Base-by-base conservation (phyloP, 2,888 invertebrate species). In the Endotricha flammealis region DNA sequence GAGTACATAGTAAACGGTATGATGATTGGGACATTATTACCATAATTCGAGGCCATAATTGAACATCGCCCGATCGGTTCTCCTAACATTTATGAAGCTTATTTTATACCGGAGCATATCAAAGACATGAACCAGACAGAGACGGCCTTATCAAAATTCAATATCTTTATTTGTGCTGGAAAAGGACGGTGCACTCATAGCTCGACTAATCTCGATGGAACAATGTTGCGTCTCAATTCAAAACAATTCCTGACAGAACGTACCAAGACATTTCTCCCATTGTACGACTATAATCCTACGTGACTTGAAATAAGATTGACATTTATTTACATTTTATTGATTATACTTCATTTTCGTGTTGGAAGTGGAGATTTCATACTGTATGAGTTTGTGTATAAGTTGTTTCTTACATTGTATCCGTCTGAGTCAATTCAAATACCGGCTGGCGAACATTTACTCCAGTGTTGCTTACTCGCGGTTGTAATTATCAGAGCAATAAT, bases 91-190 rank as follows among this genome's bases (percentile, higher is more conserved):
- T 58, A 59, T 49, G 44, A 42, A 58, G 57, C 51, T 57, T 55
- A 57, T 54, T 65, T 64, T 62, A 53, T 56, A 61, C 48, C 57
- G 50, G 44, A 50, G 42, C 50, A 52, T 66, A 61, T 64, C 53
- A 58, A 64, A 64, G 58, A 54, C 54, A 59, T 63, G 59, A 50
- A 50, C 46, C 44, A 67, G 74, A 75, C 58, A 68, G 72, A 73
- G 70, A 69, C 51, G 53, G 60, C 54, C 58, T 75, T 81, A 83
- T 82, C 80, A 68, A 74, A 74, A 76, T 78, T 78, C 79, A 75
- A 82, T 82, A 82, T 80, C 78, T 83, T 79, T 78, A 83, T 80
- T 77, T 69, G 71, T 63, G 72, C 66, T 67, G 65, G 78, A 77
- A 71, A 74, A 74, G 77, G 80, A 82, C 68, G 66, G 65, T 71